Evolutionary conservation across 2,888 invertebrate genomes (phyloP).

Genomic region (Drosophila gaucha): DNA sequence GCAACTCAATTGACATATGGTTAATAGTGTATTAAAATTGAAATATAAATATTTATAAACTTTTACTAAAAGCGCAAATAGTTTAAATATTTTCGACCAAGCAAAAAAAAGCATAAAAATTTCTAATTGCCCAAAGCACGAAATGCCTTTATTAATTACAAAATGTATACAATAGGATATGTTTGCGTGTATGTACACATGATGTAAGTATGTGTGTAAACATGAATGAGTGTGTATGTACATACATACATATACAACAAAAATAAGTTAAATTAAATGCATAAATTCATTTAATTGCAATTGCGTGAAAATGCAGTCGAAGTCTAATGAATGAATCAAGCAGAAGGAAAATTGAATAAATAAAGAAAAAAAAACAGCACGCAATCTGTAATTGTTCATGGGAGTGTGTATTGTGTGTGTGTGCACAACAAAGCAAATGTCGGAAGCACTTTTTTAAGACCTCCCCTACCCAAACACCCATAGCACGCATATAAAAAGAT

Average conservation of each 20-base stretch:
- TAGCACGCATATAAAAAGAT: constrained; percentile 25
- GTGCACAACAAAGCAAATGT: constrained; percentile 20
- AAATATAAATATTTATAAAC: too few relatives aligned
- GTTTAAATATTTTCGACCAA: constrained; percentile 28
- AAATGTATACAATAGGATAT: neutral
- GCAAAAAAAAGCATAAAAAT: constrained; percentile 55
- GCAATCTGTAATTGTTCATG: constrained; percentile 28
- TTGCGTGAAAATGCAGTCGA: constrained; percentile 53
- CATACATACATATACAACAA: neutral
- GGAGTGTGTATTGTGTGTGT: neutral
- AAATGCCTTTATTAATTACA: constrained; percentile 45
- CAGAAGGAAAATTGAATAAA: constrained; percentile 43
- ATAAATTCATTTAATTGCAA: constrained; percentile 12
- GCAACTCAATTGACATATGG: too few relatives aligned
- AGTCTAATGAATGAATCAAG: constrained; percentile 63
- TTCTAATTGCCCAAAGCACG: constrained; percentile 52
- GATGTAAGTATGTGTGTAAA: neutral
- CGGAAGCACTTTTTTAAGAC: constrained; percentile 16
- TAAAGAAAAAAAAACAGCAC: constrained; percentile 39
- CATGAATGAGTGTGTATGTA: neutral
- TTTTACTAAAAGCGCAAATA: constrained; percentile 33
- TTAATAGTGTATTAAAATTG: too few relatives aligned
- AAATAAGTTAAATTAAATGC: neutral
- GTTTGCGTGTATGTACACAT: neutral
- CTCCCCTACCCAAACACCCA: neutral